Evolutionary conservation across 2,797 vertebrate species (phyloP).

Genomic region (Taeniopygia guttata): DNA sequence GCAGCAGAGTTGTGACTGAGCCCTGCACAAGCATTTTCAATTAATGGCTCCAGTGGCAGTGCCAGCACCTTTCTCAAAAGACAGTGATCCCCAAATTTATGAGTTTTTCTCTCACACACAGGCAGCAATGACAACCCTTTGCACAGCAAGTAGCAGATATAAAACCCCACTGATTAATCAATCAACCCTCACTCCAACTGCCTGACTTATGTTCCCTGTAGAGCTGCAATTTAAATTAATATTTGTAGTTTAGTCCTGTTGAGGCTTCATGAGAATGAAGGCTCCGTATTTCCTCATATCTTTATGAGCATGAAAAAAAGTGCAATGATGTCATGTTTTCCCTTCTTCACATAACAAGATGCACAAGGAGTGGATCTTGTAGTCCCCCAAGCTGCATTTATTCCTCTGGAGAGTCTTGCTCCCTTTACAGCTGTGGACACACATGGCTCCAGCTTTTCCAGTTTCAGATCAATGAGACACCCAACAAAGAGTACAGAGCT

Average conservation of each 20-base stretch:
- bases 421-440: neutral
- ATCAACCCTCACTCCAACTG: neutral
- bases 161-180: neutral
- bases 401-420: neutral
- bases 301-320: neutral
- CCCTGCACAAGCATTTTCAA: neutral
- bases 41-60: neutral
- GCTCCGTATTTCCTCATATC: neutral
- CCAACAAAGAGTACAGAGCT: neutral
- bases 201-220: neutral
- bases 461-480: constrained; percentile 3
- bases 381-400: neutral
- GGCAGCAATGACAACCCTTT: neutral
- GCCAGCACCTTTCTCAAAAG: neutral
- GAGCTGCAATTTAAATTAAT: neutral
- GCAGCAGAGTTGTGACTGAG: neutral
- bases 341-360: neutral
- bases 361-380: neutral
- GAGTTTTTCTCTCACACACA: neutral
- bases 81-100: neutral
- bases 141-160: neutral
- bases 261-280: neutral
- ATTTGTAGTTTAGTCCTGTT: neutral
- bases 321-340: neutral
- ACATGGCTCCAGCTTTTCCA: neutral